phyloP scores from a whole-genome alignment of 2,113 vertebrate genomes.

The Bagarius yarrelli region DNA sequence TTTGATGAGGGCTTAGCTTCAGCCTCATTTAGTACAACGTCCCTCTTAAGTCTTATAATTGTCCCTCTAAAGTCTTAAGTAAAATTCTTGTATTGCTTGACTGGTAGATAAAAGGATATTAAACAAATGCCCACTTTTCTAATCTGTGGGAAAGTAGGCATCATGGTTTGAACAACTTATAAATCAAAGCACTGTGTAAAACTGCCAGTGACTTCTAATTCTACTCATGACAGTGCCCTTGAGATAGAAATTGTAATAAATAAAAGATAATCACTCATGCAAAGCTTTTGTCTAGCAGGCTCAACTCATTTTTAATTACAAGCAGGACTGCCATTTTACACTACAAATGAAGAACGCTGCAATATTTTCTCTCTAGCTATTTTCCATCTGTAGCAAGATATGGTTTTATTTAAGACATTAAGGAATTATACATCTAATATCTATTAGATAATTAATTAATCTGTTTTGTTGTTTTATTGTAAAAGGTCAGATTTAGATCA shows the following conservation, averaged over 20 bases:
- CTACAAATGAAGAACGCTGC: constrained; percentile 35
- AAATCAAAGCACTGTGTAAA: constrained; percentile 57
- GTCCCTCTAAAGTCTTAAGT: background rate
- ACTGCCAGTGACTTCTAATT: constrained; percentile 64
- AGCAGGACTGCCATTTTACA: constrained; percentile 39
- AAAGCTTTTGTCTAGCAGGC: constrained; percentile 62
- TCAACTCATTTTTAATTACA: constrained; percentile 66
- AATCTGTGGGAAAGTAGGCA: constrained; percentile 13
- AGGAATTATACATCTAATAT: background rate
- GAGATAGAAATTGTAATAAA: constrained; percentile 67
- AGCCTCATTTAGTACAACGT: too few relatives aligned
- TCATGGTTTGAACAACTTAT: constrained; percentile 47
- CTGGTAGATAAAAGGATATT: background rate
- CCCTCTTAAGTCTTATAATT: too few relatives aligned
- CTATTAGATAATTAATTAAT: too few relatives aligned
- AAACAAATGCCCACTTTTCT: constrained; percentile 7
- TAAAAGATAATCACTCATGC: constrained; percentile 68
- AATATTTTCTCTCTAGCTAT: constrained; percentile 48
- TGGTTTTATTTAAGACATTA: constrained; percentile 8
- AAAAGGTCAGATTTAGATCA: too few relatives aligned
- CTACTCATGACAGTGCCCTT: constrained; percentile 54
- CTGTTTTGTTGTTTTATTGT: too few relatives aligned
- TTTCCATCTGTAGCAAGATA: constrained; percentile 31
- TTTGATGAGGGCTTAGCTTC: too few relatives aligned
- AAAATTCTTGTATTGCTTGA: background rate